Conservation (phyloP, 2,888 invertebrate species). For the Lissonota sp. region DNA sequence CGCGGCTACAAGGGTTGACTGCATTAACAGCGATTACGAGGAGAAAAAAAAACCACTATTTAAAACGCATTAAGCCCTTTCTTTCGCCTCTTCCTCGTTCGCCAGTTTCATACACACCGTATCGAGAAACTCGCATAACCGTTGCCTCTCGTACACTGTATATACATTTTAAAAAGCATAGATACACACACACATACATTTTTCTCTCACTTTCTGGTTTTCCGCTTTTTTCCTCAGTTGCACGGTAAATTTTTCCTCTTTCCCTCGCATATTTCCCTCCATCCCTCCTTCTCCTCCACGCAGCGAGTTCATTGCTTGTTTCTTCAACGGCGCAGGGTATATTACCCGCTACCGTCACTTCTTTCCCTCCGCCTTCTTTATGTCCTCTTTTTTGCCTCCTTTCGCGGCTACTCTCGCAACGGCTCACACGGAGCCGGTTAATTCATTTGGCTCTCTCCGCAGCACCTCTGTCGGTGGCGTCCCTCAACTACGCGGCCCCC, state of each 20-base stretch:
- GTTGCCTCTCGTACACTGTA: neutral
- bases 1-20: conserved; percentile 58
- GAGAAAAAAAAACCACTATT: conserved; percentile 48
- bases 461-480: conserved; percentile 47
- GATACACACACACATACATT: conserved; percentile 6
- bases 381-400: neutral
- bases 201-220: conserved; percentile 25
- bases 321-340: conserved; percentile 40
- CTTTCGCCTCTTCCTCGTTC: conserved; percentile 34
- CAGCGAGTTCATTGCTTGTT: conserved; percentile 60
- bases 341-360: conserved; percentile 34
- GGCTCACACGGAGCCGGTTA: conserved; percentile 40
- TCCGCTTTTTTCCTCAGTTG: conserved; percentile 30
- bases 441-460: conserved; percentile 54
- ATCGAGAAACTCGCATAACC: conserved; percentile 19
- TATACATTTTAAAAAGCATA: neutral
- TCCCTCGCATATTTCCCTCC: conserved; percentile 55
- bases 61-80: conserved; percentile 63
- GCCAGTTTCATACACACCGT: conserved; percentile 13
- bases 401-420: conserved; percentile 19
- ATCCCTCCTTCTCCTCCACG: conserved; percentile 15
- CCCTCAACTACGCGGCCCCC: conserved; percentile 5
- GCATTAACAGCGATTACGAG: conserved; percentile 63
- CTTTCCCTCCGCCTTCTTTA: conserved; percentile 4
- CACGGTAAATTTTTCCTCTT: conserved; percentile 51